Evolutionary conservation across 2,888 invertebrate species (phyloP).

Genomic region (Rhyacophila evoluta): DNA sequence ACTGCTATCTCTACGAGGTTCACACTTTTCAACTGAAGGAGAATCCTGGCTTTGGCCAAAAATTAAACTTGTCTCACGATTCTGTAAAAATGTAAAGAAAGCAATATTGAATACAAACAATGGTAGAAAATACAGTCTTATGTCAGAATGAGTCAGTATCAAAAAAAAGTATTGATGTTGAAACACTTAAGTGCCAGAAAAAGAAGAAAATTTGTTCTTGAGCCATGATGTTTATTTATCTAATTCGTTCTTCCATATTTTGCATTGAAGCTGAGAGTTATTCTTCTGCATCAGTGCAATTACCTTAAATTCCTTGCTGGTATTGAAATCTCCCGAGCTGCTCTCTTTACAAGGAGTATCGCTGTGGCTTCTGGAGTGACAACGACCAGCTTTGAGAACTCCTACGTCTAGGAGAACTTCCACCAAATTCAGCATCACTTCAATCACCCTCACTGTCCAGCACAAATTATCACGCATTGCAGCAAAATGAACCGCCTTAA

Average conservation of each 20-base stretch:
- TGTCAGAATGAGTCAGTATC: too few relatives aligned
- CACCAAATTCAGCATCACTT: conserved; percentile 91
- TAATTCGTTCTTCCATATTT: too few relatives aligned
- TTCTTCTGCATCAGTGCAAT: background rate
- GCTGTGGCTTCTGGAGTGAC: conserved; percentile 45
- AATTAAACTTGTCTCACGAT: conserved; percentile 66
- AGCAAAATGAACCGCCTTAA: conserved; percentile 87
- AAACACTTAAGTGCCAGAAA: too few relatives aligned
- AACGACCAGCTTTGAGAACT: conserved; percentile 75
- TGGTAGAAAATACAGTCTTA: too few relatives aligned
- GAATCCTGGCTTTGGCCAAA: conserved; percentile 68
- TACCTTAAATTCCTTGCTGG: conserved; percentile 22
- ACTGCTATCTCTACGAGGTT: conserved; percentile 63
- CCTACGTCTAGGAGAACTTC: conserved; percentile 93
- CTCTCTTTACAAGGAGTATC: conserved; percentile 46
- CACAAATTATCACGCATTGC: conserved; percentile 86
- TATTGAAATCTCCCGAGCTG: conserved; percentile 28
- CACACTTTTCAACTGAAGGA: conserved; percentile 65
- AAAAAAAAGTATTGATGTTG: too few relatives aligned
- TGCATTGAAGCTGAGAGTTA: too few relatives aligned
- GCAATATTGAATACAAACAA: too few relatives aligned
- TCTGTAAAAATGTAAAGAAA: conserved; percentile 61
- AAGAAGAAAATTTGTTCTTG: too few relatives aligned
- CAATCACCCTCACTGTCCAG: conserved; percentile 90
- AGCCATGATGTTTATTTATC: too few relatives aligned